Evolutionary conservation across 2,888 invertebrate genomes (phyloP).

Genomic region (Spilosoma lubricipeda): DNA sequence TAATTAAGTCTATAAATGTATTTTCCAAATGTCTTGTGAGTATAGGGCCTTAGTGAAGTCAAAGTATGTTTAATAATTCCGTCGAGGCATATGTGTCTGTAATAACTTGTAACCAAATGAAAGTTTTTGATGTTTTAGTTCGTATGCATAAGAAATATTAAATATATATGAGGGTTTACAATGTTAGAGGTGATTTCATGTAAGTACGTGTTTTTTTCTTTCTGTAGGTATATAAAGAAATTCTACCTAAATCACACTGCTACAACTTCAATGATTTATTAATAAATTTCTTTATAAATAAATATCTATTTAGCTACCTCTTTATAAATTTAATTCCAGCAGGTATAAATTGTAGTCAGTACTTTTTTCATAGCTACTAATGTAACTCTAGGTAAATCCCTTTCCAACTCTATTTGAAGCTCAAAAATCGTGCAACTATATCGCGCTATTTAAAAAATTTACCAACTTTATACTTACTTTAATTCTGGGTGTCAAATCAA

Average conservation of each 20-base stretch:
- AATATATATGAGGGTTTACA: background rate
- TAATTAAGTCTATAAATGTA: conserved; percentile 14
- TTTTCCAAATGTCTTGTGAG: background rate
- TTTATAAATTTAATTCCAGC: too few species aligned
- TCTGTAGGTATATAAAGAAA: too few species aligned
- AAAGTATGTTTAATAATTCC: conserved; percentile 16
- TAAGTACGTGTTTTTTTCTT: too few species aligned
- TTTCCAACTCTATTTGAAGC: too few species aligned
- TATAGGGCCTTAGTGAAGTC: background rate
- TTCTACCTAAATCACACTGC: too few species aligned
- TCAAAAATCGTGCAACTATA: too few species aligned
- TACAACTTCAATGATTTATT: too few species aligned
- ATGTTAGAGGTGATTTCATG: background rate
- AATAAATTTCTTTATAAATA: too few species aligned
- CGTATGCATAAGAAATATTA: background rate
- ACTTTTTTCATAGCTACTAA: too few species aligned
- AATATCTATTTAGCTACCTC: too few species aligned
- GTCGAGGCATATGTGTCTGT: conserved; percentile 2
- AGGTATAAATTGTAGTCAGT: too few species aligned
- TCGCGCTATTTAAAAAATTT: background rate
- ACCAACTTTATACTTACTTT: background rate
- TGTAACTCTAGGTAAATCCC: too few species aligned
- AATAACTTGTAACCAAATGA: background rate
- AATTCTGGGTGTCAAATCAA: background rate
- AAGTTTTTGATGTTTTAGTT: background rate